phyloP scores from a whole-genome alignment of 1,140 invertebrate genomes.

The Zophobas morio region DNA sequence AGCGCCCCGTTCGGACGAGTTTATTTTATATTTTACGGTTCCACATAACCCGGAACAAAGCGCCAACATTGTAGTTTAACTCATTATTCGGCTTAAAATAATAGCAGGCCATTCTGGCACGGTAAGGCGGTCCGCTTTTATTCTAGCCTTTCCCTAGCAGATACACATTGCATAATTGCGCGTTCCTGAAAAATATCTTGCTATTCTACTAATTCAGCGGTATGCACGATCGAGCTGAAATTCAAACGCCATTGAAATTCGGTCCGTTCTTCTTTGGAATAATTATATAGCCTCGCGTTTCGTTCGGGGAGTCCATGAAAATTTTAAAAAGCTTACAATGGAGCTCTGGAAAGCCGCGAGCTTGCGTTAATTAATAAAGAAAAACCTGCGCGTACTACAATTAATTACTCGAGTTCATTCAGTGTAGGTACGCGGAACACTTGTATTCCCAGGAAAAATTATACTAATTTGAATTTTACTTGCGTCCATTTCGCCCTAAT shows the following conservation, averaged over 20 bases:
- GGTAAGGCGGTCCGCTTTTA: too few species aligned
- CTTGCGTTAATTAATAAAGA: constrained; percentile 42
- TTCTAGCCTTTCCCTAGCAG: too few species aligned
- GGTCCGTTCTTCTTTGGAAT: constrained; percentile 18
- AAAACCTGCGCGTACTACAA: constrained; percentile 38
- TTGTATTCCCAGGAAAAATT: constrained; percentile 36
- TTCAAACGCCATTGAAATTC: constrained; percentile 12
- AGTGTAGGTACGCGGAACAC: constrained; percentile 10
- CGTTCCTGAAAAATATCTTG: not conserved
- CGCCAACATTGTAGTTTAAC: too few species aligned
- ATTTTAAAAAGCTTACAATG: constrained; percentile 34
- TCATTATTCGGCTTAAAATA: too few species aligned
- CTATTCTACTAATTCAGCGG: not conserved
- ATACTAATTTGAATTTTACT: constrained; percentile 40
- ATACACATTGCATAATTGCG: too few species aligned
- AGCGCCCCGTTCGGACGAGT: too few species aligned
- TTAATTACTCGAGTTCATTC: constrained; percentile 41
- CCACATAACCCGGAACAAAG: too few species aligned
- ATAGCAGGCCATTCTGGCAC: too few species aligned
- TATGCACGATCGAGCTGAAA: not conserved
- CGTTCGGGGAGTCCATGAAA: constrained; percentile 24
- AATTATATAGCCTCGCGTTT: constrained; percentile 18
- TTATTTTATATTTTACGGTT: too few species aligned
- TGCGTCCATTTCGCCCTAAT: constrained; percentile 21
- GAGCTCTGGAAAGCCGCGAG: constrained; percentile 31